Evolutionary conservation across 2,113 vertebrate genomes (phyloP), one percentile per base, ranked within the genome.

Genomic region (Gnathonemus longibarbis): DNA sequence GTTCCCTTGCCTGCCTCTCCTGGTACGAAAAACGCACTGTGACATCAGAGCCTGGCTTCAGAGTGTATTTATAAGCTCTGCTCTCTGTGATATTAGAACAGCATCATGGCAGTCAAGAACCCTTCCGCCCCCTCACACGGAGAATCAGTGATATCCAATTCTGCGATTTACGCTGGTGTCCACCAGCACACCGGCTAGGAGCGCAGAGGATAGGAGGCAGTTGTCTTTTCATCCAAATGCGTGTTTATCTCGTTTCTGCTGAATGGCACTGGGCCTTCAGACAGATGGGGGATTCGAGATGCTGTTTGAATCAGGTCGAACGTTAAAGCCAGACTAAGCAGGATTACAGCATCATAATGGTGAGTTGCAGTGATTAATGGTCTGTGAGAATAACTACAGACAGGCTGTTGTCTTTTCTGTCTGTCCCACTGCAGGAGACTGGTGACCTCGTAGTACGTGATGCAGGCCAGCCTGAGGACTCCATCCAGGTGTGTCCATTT

Each of bases 401-500:
- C 39, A 0, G 21, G 24, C 83, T 46, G 45, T 0, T 84, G 42
- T 46, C 83, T 24, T 48, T 2, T 50, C n/a, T 89, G 70, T 39
- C 15, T 90, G 89, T 62, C 93, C 92, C 90, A 89, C 66, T 88
- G 3, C 91, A 94, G 90, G 92, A 27, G 84, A 87, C 89, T 6
- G 91, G 56, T 52, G 90, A 93, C 2, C 86, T 90, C 84, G 84
- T 15, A 7, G 17, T n/a, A 5, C 92, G 94, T 85, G 94, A 95
- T 49, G 85, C 91, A 48, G 89, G 56, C 77, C 91, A 50, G 39
- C 94, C 94, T 89, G 95, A 96, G 58, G 95, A 96, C 91, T 92
- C 96, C 70, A 90, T 96, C 45, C 93, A 95, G 95, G 96, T 96
- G 66, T 92, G 90, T 56, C 9, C 87, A 27, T 84, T 5, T 80